phyloP scores from a whole-genome alignment of 2,113 vertebrate species.

The Grammomys surdaster region DNA sequence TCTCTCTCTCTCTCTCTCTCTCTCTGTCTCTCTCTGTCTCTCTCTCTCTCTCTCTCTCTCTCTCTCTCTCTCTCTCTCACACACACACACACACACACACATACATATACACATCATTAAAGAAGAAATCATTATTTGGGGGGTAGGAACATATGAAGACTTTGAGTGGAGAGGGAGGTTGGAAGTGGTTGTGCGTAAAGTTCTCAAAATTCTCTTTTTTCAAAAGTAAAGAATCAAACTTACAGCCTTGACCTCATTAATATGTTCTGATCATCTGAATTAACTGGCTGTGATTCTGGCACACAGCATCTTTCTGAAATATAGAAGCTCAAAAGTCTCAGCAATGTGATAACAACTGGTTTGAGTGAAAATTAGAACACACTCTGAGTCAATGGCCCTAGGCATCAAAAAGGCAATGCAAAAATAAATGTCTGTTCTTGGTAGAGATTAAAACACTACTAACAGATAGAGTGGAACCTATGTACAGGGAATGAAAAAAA shows the following conservation, averaged over 20 bases:
- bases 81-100: not conserved
- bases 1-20: too few species aligned
- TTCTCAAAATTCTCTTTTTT: not conserved
- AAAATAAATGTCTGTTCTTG: conserved; percentile 68
- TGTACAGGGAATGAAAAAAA: conserved; percentile 50
- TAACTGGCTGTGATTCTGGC: conserved; percentile 13
- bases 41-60: too few species aligned
- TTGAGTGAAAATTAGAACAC: conserved; percentile 68
- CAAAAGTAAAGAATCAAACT: not conserved
- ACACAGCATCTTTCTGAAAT: not conserved
- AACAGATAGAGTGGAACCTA: conserved; percentile 67
- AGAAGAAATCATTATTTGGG: not conserved
- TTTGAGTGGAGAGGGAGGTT: not conserved
- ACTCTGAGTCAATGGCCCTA: conserved; percentile 58
- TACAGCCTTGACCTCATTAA: conserved; percentile 1
- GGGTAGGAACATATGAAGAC: not conserved
- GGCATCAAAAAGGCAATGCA: conserved; percentile 59
- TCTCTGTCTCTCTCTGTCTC: too few species aligned
- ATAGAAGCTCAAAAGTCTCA: conserved; percentile 59
- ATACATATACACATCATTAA: not conserved
- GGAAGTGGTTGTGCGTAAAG: too few species aligned
- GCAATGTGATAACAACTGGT: conserved; percentile 62
- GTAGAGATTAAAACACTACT: conserved; percentile 67
- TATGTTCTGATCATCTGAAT: conserved; percentile 4
- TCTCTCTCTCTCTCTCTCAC: too few species aligned